Conservation (phyloP, 2,888 invertebrate genomes). For the Apamea crenata region DNA sequence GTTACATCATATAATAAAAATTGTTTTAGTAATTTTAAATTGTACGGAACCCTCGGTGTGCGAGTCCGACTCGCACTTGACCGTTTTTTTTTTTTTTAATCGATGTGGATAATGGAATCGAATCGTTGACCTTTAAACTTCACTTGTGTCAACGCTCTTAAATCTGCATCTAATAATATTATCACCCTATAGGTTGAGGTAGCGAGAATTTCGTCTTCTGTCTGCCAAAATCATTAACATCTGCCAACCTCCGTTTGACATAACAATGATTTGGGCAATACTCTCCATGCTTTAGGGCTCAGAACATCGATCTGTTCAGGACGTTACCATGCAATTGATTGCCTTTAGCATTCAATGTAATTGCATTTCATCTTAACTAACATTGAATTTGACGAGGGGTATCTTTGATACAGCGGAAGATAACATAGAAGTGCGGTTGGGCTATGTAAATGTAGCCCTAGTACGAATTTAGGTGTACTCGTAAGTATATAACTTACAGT, state of each 20-base stretch:
- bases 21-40: too few species aligned
- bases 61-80: too few species aligned
- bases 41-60: too few species aligned
- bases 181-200: not conserved
- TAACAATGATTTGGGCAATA: not conserved
- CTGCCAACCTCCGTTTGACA: not conserved
- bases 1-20: too few species aligned
- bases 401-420: not conserved
- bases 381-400: not conserved
- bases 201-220: not conserved
- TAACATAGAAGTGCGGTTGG: too few species aligned
- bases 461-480: not conserved
- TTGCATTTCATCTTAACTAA: constrained; percentile 12
- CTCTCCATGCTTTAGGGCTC: not conserved
- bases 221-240: constrained; percentile 3
- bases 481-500: too few species aligned
- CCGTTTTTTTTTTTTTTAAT: not conserved
- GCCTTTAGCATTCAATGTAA: constrained; percentile 3
- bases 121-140: not conserved
- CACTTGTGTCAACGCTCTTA: not conserved
- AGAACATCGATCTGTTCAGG: too few species aligned
- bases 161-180: not conserved
- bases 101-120: not conserved
- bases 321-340: not conserved
- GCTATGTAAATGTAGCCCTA: not conserved